Evolutionary conservation across 1,140 invertebrate species (phyloP), one percentile per base, ranked within the genome.

Genomic region (Drosophila saltans): DNA sequence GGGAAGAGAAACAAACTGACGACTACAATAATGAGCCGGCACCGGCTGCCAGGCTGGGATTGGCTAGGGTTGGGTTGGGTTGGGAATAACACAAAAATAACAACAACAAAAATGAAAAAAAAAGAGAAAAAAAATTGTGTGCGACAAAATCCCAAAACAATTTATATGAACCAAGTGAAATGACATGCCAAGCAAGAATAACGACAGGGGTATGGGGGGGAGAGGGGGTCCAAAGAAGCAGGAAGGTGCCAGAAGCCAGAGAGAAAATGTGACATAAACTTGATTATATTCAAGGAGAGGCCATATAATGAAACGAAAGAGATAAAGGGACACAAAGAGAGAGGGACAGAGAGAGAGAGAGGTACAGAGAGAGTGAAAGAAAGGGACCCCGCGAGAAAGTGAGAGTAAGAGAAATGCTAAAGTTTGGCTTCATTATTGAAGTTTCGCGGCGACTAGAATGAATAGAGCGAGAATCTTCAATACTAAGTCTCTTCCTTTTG

Each of bases 81-180:
- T 65, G 26, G 28, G 5, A 48, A 39, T 10, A 45, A 26, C 66
- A 36, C 61, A 66, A 82, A 71, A 81, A 78, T 69, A 36, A 36
- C 33, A 48, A 39, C 7, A 45, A 26, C 66, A 36, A 58, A 63
- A 82, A 24, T 3, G 26, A 7, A 26, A 10, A 52, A 52, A 30
- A 66, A 82, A 24, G 2, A 52, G 21, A 52, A 3, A 52, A 52
- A 52, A 52, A 52, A 26, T 52, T 52, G 45, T 72, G 67, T 86
- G 72, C 75, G 69, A 69, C 79, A 77, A 88, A 86, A 88, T 86
- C 83, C 79, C 83, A 80, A 88, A 86, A 88, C 82, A 86, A 85
- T 85, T 86, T 85, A 79, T 86, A 81, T 76, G 75, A 75, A 72
- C 68, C 75, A 65, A 75, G 71, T 75, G 62, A 81, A 78, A 75